Evolutionary conservation across 2,113 vertebrate species (phyloP).

Genomic region (Garra rufa): DNA sequence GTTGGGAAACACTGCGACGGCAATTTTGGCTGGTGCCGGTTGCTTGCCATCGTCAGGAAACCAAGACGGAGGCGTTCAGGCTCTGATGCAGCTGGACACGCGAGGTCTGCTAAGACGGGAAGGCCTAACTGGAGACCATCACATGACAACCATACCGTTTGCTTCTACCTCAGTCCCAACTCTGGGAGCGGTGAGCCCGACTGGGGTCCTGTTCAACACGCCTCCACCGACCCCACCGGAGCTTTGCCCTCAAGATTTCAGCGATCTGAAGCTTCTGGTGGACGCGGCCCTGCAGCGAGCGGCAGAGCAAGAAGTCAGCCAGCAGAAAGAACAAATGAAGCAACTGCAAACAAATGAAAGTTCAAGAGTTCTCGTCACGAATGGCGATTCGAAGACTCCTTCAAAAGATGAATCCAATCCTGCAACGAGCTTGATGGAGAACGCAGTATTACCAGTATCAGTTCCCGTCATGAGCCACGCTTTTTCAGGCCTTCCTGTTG

Average conservation of each 20-base stretch:
- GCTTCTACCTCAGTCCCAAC: constrained; percentile 71
- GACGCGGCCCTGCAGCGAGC: constrained; percentile 89
- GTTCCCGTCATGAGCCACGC: constrained; percentile 53
- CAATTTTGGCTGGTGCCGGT: constrained; percentile 72
- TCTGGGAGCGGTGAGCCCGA: constrained; percentile 77
- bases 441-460: constrained; percentile 53
- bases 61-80: constrained; percentile 66
- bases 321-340: constrained; percentile 59
- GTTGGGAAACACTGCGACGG: constrained; percentile 75
- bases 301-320: constrained; percentile 86
- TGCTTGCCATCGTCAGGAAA: constrained; percentile 56
- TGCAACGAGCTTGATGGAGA: constrained; percentile 61
- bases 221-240: constrained; percentile 88
- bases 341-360: constrained; percentile 13
- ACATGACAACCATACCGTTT: constrained; percentile 55
- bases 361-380: not conserved
- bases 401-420: constrained; percentile 41
- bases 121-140: constrained; percentile 59
- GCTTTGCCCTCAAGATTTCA: constrained; percentile 89
- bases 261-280: constrained; percentile 88
- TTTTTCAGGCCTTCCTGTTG: constrained; percentile 39
- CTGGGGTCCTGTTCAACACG: constrained; percentile 87
- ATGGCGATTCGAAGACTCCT: constrained; percentile 30
- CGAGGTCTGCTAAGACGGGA: constrained; percentile 68
- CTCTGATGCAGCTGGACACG: constrained; percentile 73